phyloP scores from a whole-genome alignment of 2,113 vertebrate genomes.

The Crotalus horridus region DNA sequence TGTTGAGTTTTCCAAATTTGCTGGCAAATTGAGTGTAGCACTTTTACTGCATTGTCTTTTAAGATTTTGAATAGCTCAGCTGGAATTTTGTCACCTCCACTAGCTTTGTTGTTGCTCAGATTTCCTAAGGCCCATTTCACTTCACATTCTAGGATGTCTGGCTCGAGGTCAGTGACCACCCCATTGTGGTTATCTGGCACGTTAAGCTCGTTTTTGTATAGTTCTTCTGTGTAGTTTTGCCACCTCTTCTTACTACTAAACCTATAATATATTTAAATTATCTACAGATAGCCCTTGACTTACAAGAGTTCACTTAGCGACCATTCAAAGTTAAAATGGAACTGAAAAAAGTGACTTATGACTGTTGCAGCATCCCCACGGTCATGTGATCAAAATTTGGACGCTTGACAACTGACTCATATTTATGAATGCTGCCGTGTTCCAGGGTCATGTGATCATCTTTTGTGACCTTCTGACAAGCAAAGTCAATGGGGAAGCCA shows the following conservation, averaged over 20 bases:
- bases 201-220: no score
- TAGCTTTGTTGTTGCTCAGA: no score
- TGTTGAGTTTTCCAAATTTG: no score
- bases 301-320: not conserved
- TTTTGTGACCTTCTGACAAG: not conserved
- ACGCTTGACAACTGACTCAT: not conserved
- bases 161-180: no score
- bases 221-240: no score
- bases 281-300: not conserved
- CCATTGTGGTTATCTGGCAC: no score
- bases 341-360: not conserved
- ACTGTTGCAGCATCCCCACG: not conserved
- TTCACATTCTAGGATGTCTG: no score
- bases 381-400: not conserved
- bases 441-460: not conserved
- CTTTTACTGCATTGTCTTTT: no score
- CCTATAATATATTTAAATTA: not conserved
- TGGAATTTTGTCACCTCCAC: no score
- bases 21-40: no score
- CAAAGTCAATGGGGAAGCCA: not conserved
- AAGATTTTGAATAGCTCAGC: no score
- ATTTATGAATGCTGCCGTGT: not conserved
- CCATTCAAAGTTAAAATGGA: not conserved
- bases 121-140: no score
- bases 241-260: not conserved